A percentile compares a stretch with the other conserved stretches of the same genome.
phyloP scores from a whole-genome alignment of 1,140 invertebrate genomes.

The Drosophila navojoa region DNA sequence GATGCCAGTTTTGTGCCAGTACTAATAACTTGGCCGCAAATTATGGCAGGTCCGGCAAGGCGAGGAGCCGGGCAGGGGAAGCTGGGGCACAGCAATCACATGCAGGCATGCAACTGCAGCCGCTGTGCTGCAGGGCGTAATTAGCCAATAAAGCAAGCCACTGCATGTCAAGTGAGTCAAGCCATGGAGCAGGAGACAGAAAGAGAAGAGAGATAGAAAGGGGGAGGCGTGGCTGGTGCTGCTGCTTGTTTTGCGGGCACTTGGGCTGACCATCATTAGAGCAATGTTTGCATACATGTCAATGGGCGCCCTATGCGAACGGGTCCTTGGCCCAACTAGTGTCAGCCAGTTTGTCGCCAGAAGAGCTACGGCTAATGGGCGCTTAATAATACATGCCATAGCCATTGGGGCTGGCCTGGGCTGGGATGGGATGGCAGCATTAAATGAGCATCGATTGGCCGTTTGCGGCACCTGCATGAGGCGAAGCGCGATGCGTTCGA shows the following conservation, averaged over 20 bases:
- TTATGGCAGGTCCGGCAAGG: slow-evolving; percentile 53
- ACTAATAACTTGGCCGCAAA: slow-evolving; percentile 73
- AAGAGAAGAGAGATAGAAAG: background rate
- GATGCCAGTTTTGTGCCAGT: slow-evolving; percentile 46
- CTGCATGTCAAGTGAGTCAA: slow-evolving; percentile 14
- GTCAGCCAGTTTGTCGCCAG: slow-evolving; percentile 51
- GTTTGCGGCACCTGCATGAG: slow-evolving; percentile 54
- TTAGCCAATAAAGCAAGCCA: slow-evolving; percentile 72
- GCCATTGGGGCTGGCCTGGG: background rate
- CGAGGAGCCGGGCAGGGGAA: background rate
- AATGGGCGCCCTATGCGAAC: slow-evolving; percentile 7
- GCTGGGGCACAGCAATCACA: slow-evolving; percentile 61
- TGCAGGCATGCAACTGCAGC: slow-evolving; percentile 61
- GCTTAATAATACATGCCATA: slow-evolving; percentile 68
- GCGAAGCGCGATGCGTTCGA: slow-evolving; percentile 55
- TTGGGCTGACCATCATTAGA: slow-evolving; percentile 62
- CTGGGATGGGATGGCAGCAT: background rate
- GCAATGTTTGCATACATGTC: slow-evolving; percentile 72
- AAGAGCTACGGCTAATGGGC: slow-evolving; percentile 61
- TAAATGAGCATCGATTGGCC: slow-evolving; percentile 44
- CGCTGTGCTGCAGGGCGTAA: slow-evolving; percentile 73
- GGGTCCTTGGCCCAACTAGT: slow-evolving; percentile 19
- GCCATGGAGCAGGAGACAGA: background rate
- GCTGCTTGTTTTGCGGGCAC: slow-evolving; percentile 54
- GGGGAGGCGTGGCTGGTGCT: background rate